Conservation (phyloP, 2,888 invertebrate species). For the Epinotia ramella region DNA sequence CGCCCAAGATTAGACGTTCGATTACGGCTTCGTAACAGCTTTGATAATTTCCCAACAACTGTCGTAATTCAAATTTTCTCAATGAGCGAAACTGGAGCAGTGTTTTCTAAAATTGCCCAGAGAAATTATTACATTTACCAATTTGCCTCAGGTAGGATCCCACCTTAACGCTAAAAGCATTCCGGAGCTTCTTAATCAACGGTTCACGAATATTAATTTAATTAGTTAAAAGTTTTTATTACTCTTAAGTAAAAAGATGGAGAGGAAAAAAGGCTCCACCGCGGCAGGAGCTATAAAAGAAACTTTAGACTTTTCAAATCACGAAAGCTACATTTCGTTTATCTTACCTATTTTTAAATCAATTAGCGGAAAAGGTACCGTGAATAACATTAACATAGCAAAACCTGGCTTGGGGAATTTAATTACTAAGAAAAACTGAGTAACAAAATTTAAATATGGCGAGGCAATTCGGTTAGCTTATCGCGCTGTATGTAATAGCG, state of each 20-base stretch:
- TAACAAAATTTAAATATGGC: constrained; percentile 37
- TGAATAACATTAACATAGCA: constrained; percentile 44
- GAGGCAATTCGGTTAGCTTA: constrained; percentile 34
- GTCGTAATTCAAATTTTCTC: constrained; percentile 69
- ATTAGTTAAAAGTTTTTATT: constrained; percentile 77
- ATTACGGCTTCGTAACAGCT: constrained; percentile 60
- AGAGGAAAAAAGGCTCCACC: constrained; percentile 61
- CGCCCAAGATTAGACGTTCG: constrained; percentile 57
- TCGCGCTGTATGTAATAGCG: constrained; percentile 34
- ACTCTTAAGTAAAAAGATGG: constrained; percentile 73
- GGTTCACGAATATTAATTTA: constrained; percentile 78
- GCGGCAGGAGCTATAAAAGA: constrained; percentile 54
- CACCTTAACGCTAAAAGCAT: constrained; percentile 78
- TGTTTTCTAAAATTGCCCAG: constrained; percentile 67
- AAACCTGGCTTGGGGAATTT: constrained; percentile 36
- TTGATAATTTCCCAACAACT: constrained; percentile 62
- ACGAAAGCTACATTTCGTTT: constrained; percentile 55
- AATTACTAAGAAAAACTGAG: constrained; percentile 41
- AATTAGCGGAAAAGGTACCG: constrained; percentile 56
- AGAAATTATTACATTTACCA: constrained; percentile 64
- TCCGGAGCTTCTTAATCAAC: constrained; percentile 78
- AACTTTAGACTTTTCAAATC: constrained; percentile 61
- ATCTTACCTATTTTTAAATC: constrained; percentile 59
- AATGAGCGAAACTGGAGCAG: constrained; percentile 66
- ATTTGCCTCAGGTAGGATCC: constrained; percentile 54